phyloP scores from a whole-genome alignment of 1,140 invertebrate species.

The Trichomalopsis sarcophagae region DNA sequence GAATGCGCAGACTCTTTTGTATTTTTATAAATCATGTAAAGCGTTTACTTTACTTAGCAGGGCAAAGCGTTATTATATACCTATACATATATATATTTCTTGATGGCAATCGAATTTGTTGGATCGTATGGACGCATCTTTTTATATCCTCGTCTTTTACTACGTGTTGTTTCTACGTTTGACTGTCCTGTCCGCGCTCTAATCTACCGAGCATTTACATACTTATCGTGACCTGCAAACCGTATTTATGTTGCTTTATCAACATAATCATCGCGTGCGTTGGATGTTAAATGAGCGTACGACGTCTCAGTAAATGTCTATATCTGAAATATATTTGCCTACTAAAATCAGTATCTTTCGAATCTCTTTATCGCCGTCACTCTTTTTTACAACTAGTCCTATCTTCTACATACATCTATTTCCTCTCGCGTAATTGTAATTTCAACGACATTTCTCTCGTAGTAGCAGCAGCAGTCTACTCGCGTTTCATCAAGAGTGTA shows the following conservation, averaged over 20 bases:
- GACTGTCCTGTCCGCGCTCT: conserved; percentile 4
- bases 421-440: neutral
- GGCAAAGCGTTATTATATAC: neutral
- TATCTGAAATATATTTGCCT: conserved; percentile 40
- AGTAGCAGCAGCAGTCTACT: neutral
- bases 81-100: neutral
- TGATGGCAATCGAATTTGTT: neutral
- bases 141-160: neutral
- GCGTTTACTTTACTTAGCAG: conserved; percentile 6
- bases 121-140: neutral
- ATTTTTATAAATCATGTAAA: conserved; percentile 36
- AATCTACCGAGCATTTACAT: conserved; percentile 7
- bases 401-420: neutral
- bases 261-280: conserved; percentile 16
- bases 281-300: conserved; percentile 23
- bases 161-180: neutral
- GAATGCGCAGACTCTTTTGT: conserved; percentile 18
- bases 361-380: neutral
- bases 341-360: neutral
- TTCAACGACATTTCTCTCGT: neutral
- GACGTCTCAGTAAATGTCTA: conserved; percentile 35
- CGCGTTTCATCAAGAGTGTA: neutral
- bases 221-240: conserved; percentile 22
- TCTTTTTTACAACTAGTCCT: neutral
- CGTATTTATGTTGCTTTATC: conserved; percentile 27